These are phyloP conservation scores for Pao palembangensis DNA, from an alignment of 2,113 vertebrate species.

Conservation along the genomic window DNA sequence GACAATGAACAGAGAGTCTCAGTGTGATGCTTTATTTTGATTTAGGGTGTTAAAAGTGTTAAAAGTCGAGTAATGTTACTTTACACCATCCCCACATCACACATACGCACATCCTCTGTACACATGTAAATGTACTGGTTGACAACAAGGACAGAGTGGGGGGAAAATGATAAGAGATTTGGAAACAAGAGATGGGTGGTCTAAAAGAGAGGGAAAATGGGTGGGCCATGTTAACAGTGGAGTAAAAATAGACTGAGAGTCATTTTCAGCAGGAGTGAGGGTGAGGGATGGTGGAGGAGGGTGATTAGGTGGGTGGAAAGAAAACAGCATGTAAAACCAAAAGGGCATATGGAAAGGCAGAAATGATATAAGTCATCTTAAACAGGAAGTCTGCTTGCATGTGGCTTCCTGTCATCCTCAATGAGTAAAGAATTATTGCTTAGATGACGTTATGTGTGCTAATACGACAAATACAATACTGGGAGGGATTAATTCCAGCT, in stretches of 20 bases:
- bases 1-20: too few relatives aligned
- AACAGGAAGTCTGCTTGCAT: background rate
- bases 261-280: constrained; percentile 70
- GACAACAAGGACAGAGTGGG: constrained; percentile 19
- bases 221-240: constrained; percentile 67
- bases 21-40: too few relatives aligned
- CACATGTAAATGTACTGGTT: constrained; percentile 22
- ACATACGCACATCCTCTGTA: background rate
- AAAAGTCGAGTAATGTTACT: too few relatives aligned
- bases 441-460: constrained; percentile 22
- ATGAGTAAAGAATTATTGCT: constrained; percentile 38
- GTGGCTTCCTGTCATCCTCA: constrained; percentile 13
- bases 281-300: constrained; percentile 34
- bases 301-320: constrained; percentile 32
- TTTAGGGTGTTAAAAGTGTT: too few relatives aligned
- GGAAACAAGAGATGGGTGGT: constrained; percentile 44
- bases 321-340: constrained; percentile 68
- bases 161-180: constrained; percentile 18
- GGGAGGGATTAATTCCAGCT: constrained; percentile 42
- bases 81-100: too few relatives aligned
- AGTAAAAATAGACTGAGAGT: constrained; percentile 78
- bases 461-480: constrained; percentile 49
- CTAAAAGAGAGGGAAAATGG: constrained; percentile 62
- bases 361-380: constrained; percentile 11
- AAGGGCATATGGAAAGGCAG: constrained; percentile 29